phyloP scores from a whole-genome alignment of 2,113 vertebrate species.

The Hippocampus barbouri region DNA sequence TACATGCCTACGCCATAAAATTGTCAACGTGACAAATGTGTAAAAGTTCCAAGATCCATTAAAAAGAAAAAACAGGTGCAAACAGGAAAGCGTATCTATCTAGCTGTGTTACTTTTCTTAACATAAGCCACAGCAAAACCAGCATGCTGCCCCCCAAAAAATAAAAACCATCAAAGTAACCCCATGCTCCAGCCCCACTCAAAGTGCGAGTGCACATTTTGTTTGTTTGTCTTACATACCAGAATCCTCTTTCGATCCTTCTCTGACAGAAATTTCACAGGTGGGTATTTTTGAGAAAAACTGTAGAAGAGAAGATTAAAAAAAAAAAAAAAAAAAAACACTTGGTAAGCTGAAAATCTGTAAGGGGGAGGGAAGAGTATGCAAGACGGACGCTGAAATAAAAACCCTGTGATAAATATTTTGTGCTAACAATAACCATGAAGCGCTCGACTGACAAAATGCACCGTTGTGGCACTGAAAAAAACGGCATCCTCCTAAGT shows the following conservation, averaged over 20 bases:
- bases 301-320: slow-evolving; percentile 59
- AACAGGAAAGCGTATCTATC: background rate
- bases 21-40: background rate
- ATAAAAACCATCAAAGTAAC: background rate
- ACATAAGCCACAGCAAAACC: background rate
- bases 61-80: no score
- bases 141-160: background rate
- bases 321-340: background rate
- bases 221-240: slow-evolving; percentile 72
- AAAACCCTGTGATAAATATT: background rate
- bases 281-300: slow-evolving; percentile 95
- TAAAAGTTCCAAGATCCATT: background rate
- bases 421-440: background rate
- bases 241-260: slow-evolving; percentile 97
- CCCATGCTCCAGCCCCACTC: background rate
- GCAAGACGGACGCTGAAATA: background rate
- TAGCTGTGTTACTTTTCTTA: background rate
- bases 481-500: background rate
- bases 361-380: background rate
- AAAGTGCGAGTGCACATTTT: background rate
- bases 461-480: background rate
- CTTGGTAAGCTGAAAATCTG: background rate
- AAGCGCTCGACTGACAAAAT: background rate
- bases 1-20: background rate
- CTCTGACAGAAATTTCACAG: slow-evolving; percentile 96